Percentiles rank a stretch among this genome's conserved stretches.
Evolutionary conservation across 2,113 vertebrate species (phyloP).

Genomic region (Daboia siamensis): DNA sequence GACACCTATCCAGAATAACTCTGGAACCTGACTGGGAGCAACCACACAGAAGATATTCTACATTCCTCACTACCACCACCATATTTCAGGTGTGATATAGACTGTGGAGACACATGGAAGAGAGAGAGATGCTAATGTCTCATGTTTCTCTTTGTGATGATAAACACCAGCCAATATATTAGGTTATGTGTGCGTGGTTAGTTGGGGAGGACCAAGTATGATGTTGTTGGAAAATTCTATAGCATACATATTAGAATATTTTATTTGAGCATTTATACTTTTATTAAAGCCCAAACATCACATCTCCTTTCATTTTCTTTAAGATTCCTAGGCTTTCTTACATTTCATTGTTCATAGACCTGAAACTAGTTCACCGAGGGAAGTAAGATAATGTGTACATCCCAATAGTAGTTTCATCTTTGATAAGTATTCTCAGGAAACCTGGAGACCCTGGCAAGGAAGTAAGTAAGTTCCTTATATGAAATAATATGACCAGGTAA

Average conservation of each 20-base stretch:
- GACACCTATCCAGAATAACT: not conserved
- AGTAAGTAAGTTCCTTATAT: not conserved
- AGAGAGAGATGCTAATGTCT: not conserved
- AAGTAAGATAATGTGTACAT: not conserved
- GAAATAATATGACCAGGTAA: not conserved
- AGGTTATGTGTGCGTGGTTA: not conserved
- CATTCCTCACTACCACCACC: not conserved
- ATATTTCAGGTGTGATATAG: not conserved
- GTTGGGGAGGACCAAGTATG: not conserved
- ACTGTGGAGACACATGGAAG: not conserved
- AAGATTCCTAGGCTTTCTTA: not conserved
- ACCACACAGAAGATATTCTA: not conserved
- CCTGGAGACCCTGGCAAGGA: not conserved
- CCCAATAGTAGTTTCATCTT: not conserved
- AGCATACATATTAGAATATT: not conserved
- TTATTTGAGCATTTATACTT: not conserved
- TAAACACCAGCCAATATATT: not conserved
- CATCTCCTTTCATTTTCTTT: not conserved
- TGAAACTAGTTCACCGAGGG: not conserved
- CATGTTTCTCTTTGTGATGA: not conserved
- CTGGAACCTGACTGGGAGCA: not conserved
- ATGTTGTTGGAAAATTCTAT: not conserved
- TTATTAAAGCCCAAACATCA: not conserved
- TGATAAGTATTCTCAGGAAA: not conserved
- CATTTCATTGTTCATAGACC: not conserved